phyloP scores from a whole-genome alignment of 2,888 invertebrate species.

The Elysia crispata region DNA sequence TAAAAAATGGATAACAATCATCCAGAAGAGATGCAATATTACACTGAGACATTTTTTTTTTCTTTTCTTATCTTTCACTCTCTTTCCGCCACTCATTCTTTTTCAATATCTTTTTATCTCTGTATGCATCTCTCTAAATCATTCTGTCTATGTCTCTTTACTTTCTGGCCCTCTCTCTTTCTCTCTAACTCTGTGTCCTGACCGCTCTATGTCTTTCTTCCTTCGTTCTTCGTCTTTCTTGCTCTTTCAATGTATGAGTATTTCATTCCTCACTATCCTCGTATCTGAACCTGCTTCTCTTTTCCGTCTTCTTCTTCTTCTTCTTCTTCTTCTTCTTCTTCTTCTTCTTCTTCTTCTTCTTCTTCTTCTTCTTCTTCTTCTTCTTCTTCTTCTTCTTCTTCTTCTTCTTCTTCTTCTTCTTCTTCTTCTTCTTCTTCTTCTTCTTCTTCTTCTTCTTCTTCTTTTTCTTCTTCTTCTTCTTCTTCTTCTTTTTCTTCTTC shows the following conservation, averaged over 20 bases:
- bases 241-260: neutral
- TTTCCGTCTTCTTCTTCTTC: too few relatives aligned
- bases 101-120: too few relatives aligned
- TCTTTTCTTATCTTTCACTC: too few relatives aligned
- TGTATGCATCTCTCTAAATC: too few relatives aligned
- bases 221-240: neutral
- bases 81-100: too few relatives aligned
- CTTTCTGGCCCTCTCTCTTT: too few relatives aligned
- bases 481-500: constrained; percentile 17
- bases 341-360: constrained; percentile 20
- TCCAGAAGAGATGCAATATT: too few relatives aligned
- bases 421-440: constrained; percentile 1
- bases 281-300: neutral
- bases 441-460: constrained; percentile 17
- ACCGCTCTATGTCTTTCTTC: too few relatives aligned
- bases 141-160: too few relatives aligned
- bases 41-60: too few relatives aligned
- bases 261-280: neutral
- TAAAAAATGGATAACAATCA: too few relatives aligned
- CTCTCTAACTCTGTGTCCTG: too few relatives aligned
- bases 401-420: constrained; percentile 29
- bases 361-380: constrained; percentile 26
- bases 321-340: neutral
- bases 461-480: constrained; percentile 21
- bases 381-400: constrained; percentile 23